A percentile compares a stretch with the other conserved stretches of the same genome.
These are phyloP conservation scores for Phthorimaea operculella DNA, from an alignment of 1,140 invertebrate species.

Conservation along the genomic window DNA sequence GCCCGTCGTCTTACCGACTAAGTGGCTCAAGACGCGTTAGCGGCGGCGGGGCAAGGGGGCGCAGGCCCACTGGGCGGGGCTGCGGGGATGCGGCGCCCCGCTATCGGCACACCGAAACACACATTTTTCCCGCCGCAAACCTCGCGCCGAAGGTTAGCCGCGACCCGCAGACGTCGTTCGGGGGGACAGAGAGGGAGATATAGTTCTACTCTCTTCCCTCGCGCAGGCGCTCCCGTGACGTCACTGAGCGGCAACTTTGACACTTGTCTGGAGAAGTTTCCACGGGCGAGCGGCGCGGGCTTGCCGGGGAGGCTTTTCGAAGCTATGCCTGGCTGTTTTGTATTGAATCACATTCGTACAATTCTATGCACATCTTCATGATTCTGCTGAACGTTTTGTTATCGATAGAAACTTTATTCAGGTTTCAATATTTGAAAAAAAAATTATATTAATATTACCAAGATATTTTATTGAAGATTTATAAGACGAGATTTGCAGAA, in stretches of 20 bases:
- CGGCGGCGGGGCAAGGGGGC: conserved; percentile 36
- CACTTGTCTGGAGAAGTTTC: conserved; percentile 28
- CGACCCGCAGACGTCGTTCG: conserved; percentile 61
- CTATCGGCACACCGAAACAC: conserved; percentile 66
- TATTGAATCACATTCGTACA: too few species aligned
- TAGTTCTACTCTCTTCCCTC: conserved; percentile 17
- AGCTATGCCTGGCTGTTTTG: too few species aligned
- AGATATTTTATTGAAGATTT: too few species aligned
- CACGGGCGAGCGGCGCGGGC: conserved; percentile 3
- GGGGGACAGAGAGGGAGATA: conserved; percentile 34
- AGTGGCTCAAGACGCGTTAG: conserved; percentile 66
- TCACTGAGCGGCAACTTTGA: conserved; percentile 50
- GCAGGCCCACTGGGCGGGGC: conserved; percentile 36
- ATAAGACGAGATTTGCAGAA: too few species aligned
- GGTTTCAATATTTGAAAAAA: too few species aligned
- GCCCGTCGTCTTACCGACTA: conserved; percentile 58
- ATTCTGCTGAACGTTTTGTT: too few species aligned
- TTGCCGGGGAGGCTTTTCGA: not conserved
- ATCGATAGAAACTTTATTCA: too few species aligned
- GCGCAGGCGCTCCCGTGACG: conserved; percentile 35
- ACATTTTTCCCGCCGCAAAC: conserved; percentile 66
- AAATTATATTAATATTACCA: too few species aligned
- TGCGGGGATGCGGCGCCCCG: conserved; percentile 49
- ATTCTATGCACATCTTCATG: too few species aligned
- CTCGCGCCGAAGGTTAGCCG: conserved; percentile 65